Base-by-base conservation (phyloP, 2,888 invertebrate genomes). In the Limenitis camilla region DNA sequence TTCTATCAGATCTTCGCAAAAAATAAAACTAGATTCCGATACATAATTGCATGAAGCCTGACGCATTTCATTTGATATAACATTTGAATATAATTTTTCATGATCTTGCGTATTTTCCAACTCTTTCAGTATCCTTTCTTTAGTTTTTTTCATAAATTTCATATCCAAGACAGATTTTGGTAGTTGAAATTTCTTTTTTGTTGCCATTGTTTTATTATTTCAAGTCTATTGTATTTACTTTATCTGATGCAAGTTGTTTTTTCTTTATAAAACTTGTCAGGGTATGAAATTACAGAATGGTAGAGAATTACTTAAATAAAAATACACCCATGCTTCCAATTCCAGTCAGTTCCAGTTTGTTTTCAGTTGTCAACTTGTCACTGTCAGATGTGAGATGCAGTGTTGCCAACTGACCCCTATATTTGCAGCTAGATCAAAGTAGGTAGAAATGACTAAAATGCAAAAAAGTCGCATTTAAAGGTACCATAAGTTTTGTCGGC, bases 91-190 rank as follows among this genome's bases (percentile, higher is more conserved):
- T 80, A 94, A 90, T 50, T 89, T 91, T 56, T 91, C 91, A 64
- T 81, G 81, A 40, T 73, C 78, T 60, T 78, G 74, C 10, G 71
- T 76, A 73, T 89, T 85, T 78, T 78, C 74, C 40, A 90, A 89
- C 76, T 93, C 93, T 68, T 90, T 91, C 66, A 90, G 89, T 35
- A 91, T 89, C 67, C 92, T 90, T 43, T 91, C 91, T 75, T 90
- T 92, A 4, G 92, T 91, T 66, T 90, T 91, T 67, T 90, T 91
- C 93, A 92, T 92, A 67, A 93, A 93, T 74, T 95, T 95, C 95
- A 95, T 95, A 59, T 94, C 93, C 61, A 95, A 76, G 53, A 94
- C 90, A 4, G 92, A 90, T 73, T 93, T 94, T 0, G 94, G 94
- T 40, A 95, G 79, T 61, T 89, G 72, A 4, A 70, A 62, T 61